Evolutionary conservation across 2,888 invertebrate genomes (phyloP).

Genomic region (Mechanitis messenoides): DNA sequence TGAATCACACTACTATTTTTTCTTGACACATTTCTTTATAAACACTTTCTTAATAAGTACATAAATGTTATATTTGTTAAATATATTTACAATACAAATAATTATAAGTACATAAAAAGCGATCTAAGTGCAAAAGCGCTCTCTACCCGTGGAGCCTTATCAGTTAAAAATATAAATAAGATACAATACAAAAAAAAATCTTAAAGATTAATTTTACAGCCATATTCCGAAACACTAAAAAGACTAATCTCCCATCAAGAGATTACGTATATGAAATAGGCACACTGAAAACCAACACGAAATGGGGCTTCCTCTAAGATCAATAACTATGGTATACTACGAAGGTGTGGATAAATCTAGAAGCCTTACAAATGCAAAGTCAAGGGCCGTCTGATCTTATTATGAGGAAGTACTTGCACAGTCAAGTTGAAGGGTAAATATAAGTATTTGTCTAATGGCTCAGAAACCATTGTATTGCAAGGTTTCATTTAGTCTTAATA

Average conservation of each 20-base stretch:
- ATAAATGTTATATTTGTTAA: not conserved
- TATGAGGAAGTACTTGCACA: conserved; percentile 44
- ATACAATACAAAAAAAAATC: no score
- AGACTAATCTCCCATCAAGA: no score
- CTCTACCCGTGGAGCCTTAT: no score
- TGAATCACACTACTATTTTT: not conserved
- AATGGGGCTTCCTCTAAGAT: conserved; percentile 4
- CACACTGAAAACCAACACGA: not conserved
- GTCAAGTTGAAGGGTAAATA: conserved; percentile 60
- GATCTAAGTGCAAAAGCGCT: not conserved
- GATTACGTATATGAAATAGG: no score
- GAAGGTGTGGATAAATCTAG: conserved; percentile 29
- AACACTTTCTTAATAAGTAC: no score
- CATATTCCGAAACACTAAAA: no score
- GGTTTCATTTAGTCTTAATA: no score
- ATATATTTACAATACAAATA: no score
- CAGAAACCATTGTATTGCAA: not conserved
- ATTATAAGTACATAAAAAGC: no score
- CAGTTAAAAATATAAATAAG: no score
- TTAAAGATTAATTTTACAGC: no score
- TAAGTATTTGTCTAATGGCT: not conserved
- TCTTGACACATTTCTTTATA: no score
- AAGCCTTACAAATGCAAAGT: conserved; percentile 61
- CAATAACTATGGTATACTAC: conserved; percentile 10
- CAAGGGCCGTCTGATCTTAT: conserved; percentile 63